Evolutionary conservation across 2,888 invertebrate genomes (phyloP), one percentile per base, ranked within the genome.

Genomic region (Cactoblastis cactorum): DNA sequence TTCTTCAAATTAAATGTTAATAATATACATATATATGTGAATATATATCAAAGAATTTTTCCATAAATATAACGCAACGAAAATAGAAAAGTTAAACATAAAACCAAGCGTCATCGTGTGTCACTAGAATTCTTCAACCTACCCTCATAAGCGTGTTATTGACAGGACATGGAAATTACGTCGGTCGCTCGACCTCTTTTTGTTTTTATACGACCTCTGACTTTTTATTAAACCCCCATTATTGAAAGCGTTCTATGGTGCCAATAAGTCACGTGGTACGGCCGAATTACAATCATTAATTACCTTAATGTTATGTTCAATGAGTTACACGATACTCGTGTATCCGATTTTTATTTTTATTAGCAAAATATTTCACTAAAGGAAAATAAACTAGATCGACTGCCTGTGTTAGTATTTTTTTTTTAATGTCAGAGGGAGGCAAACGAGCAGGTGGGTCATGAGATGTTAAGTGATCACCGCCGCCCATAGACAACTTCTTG

Each of bases 111-210:
- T n/a, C 34, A 34, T 46, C 12, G 5, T 39, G 33, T 51, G 65
- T 67, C 63, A 65, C 53, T n/a, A 39, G 12, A 54, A 60, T 59
- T 65, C 63, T 51, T 62, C 59, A 61, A 56, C 58, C 63, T 67
- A 68, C 67, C 68, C 69, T 68, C 66, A 63, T 65, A 61, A 53
- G 59, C 59, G 62, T 72, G 71, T 52, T 49, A 56, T 65, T 68
- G 74, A 70, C 74, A 72, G 67, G 56, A 59, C 58, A 52, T 61
- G 69, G 68, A 66, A 70, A 67, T 64, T 63, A 67, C 65, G 59
- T 61, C 59, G 58, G 50, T 57, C 60, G 64, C 59, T 39, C 17
- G 33, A 49, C 52, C 53, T 53, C 45, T 38, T 22, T 28, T 51
- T 52, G 47, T 52, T 51, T 48, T 49, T 47, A 28, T 39, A 32